A percentile compares a stretch with the other conserved stretches of the same genome.
Evolutionary conservation across 2,797 vertebrate genomes (phyloP).

Genomic region (Acrocephalus scirpaceus): DNA sequence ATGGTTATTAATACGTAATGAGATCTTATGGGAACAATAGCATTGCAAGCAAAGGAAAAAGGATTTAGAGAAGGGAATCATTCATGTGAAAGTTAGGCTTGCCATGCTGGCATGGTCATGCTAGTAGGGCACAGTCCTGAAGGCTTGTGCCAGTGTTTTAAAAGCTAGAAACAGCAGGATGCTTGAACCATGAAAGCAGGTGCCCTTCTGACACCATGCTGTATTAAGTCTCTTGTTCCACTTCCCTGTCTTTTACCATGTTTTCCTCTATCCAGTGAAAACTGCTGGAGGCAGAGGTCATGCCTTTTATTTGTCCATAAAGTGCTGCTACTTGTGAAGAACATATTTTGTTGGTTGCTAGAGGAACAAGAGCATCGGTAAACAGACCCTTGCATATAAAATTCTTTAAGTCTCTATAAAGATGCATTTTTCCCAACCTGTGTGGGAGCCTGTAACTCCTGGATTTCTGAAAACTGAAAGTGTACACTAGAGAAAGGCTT

Average conservation of each 20-base stretch:
- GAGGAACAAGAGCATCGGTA: background rate
- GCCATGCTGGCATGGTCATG: background rate
- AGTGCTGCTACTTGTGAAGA: background rate
- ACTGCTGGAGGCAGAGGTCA: background rate
- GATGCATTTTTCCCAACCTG: background rate
- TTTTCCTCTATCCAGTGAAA: background rate
- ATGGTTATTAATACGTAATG: constrained; percentile 26
- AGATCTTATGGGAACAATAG: background rate
- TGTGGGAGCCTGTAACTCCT: background rate
- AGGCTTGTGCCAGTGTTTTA: background rate
- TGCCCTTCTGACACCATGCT: background rate
- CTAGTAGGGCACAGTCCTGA: background rate
- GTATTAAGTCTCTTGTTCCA: background rate
- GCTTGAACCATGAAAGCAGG: background rate
- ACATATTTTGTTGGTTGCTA: background rate
- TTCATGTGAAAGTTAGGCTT: background rate
- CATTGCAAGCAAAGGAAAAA: background rate
- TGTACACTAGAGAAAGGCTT: background rate
- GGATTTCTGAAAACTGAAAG: background rate
- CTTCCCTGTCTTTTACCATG: background rate
- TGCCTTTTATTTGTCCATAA: background rate
- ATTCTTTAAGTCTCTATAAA: background rate
- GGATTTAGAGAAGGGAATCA: background rate
- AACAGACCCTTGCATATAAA: background rate
- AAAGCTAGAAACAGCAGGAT: background rate